Percentiles rank a stretch among this genome's conserved stretches.
Conservation (phyloP, 2,113 vertebrate species). For the Myocastor coypus region DNA sequence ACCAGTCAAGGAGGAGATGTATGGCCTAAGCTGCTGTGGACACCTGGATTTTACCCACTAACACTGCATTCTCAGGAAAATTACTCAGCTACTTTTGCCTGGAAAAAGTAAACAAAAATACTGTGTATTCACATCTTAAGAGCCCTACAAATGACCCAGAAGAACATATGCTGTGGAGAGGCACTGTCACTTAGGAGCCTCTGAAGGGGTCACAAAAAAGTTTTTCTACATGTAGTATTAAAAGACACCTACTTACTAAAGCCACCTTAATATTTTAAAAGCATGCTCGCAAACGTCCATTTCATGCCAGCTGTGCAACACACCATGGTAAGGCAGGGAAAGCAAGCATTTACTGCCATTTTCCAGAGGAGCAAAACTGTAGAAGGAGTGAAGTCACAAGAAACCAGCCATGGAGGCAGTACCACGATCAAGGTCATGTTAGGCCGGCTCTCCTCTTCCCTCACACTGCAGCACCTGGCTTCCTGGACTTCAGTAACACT, state of each 20-base stretch:
- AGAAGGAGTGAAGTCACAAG: background rate
- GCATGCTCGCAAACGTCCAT: background rate
- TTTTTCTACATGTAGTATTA: conserved; percentile 18
- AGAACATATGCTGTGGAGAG: background rate
- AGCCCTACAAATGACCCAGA: background rate
- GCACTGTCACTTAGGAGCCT: background rate
- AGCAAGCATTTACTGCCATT: background rate
- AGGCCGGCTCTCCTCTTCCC: background rate
- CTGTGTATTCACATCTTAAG: background rate
- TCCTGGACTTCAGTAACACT: background rate
- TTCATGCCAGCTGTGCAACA: background rate
- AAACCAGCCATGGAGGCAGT: background rate
- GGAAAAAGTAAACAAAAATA: conserved; percentile 1
- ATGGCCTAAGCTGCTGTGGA: background rate
- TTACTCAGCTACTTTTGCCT: background rate
- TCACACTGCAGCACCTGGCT: background rate
- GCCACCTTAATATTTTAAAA: conserved; percentile 11
- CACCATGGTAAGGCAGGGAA: background rate
- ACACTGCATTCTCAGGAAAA: background rate
- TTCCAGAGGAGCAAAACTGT: conserved; percentile 25
- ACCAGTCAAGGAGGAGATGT: background rate
- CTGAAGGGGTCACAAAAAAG: background rate
- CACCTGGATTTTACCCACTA: background rate
- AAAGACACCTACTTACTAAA: conserved; percentile 25
- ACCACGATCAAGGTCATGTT: background rate